These are phyloP conservation scores for Phasia obesa DNA, from an alignment of 2,888 invertebrate species.

Conservation along the genomic window DNA sequence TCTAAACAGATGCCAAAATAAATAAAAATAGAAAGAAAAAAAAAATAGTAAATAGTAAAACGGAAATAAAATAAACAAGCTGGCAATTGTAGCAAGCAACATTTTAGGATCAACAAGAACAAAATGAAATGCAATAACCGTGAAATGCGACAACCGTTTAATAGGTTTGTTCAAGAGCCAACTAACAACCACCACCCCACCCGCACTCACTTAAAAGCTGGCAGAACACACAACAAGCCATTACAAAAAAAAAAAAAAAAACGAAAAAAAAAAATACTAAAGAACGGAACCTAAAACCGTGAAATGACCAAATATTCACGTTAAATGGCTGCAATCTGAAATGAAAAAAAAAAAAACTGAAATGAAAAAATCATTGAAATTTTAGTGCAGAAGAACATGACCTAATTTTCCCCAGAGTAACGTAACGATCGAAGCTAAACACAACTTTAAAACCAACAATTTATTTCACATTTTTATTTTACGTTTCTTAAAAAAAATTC, in stretches of 20 bases:
- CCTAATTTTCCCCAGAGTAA: slow-evolving; percentile 61
- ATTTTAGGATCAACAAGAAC: slow-evolving; percentile 28
- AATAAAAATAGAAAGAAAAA: slow-evolving; percentile 29
- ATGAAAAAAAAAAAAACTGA: slow-evolving; percentile 18
- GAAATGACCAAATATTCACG: slow-evolving; percentile 70
- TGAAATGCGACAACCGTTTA: slow-evolving; percentile 71
- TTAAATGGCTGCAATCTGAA: slow-evolving; percentile 45
- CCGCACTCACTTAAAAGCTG: slow-evolving; percentile 26
- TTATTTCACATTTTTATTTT: slow-evolving; percentile 46
- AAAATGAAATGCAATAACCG: slow-evolving; percentile 65
- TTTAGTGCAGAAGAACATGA: slow-evolving; percentile 49
- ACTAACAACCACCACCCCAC: slow-evolving; percentile 18
- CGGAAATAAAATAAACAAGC: slow-evolving; percentile 60
- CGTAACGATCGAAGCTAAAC: slow-evolving; percentile 44
- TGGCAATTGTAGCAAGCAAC: slow-evolving; percentile 52
- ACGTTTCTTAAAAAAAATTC: not conserved
- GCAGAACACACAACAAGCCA: slow-evolving; percentile 15
- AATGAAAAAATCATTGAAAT: slow-evolving; percentile 52
- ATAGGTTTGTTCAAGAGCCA: slow-evolving; percentile 65
- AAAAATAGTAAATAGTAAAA: slow-evolving; percentile 17
- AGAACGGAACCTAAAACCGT: slow-evolving; percentile 57
- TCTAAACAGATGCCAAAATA: slow-evolving; percentile 62
- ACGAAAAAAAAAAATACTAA: too few species aligned
- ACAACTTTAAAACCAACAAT: slow-evolving; percentile 39
- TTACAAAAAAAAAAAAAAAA: too few species aligned